Conservation (phyloP, 2,888 invertebrate genomes). For the Xestia c-nigrum region DNA sequence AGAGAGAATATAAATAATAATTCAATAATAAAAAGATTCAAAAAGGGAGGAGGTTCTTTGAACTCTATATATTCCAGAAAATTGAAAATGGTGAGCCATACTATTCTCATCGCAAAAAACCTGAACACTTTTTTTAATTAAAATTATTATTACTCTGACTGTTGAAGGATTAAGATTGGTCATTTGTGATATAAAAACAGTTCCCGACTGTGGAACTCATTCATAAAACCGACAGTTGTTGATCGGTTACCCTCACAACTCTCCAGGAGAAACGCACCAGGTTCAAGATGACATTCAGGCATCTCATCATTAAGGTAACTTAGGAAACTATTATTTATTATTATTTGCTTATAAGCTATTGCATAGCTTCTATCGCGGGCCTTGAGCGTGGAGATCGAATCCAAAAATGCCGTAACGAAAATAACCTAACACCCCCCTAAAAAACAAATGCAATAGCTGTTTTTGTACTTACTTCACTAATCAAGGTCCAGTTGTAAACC, state of each 20-base stretch:
- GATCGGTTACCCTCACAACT: conserved; percentile 30
- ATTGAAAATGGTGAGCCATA: conserved; percentile 65
- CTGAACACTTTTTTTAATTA: conserved; percentile 74
- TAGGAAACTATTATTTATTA: too few relatives aligned
- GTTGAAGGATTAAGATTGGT: conserved; percentile 75
- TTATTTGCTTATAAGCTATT: too few relatives aligned
- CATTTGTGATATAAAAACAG: conserved; percentile 81
- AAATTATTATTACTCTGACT: conserved; percentile 71
- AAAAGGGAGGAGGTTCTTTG: too few relatives aligned
- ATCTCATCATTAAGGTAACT: conserved; percentile 68
- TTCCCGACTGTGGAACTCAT: conserved; percentile 58
- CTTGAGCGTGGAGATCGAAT: too few relatives aligned
- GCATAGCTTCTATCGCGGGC: too few relatives aligned
- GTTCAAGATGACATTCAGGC: conserved; percentile 57
- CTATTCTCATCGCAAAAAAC: conserved; percentile 66
- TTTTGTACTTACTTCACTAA: too few relatives aligned
- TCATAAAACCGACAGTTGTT: conserved; percentile 68
- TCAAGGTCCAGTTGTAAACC: too few relatives aligned
- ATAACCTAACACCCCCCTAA: too few relatives aligned
- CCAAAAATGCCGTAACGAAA: too few relatives aligned
- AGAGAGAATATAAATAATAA: neutral
- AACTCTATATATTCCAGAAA: neutral
- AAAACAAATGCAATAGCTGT: too few relatives aligned
- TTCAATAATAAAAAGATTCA: too few relatives aligned
- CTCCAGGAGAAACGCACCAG: neutral